Evolutionary conservation across 2,888 invertebrate species (phyloP), one percentile per base, ranked within the genome.

Genomic region (Nomada ferruginata): DNA sequence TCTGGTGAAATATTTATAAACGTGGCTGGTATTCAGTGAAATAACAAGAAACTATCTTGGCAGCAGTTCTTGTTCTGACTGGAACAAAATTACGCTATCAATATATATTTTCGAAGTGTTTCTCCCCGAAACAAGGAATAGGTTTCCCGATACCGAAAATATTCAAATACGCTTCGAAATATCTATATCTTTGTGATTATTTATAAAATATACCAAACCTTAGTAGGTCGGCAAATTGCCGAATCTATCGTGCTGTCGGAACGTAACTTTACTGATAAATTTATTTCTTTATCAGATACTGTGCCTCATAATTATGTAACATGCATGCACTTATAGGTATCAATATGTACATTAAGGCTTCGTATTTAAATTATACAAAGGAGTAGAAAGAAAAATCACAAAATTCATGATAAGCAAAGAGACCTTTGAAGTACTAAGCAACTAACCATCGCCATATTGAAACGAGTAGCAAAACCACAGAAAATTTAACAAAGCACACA

Each of bases 401-500:
- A 79, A 85, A 87, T 88, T 82, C 88, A 88, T 88, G 79, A 76
- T 85, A 79, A 84, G 76, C 59, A 63, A 83, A 10, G 69, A 72
- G 75, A 85, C 75, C 63, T 75, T 76, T 71, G 76, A 76, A 68
- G 79, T 76, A 88, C 83, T 76, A 84, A 84, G 86, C 84, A 82
- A 84, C 87, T 87, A 85, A 84, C 65, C 76, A 85, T 79, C 89
- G 90, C 90, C 90, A 90, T 90, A 83, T 90, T 90, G 90, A 87
- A 89, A 87, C 82, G 72, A 84, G 80, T 76, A 85, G 81, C 70
- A 79, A 59, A 82, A 76, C 69, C 73, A 52, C 64, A 53, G 72
- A 66, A 69, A 63, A 68, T 75, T 72, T 61, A 72, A 72, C 57
- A 78, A 75, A 85, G 53, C 53, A 50, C 53, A 69, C 47, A 64